phyloP scores from a whole-genome alignment of 2,113 vertebrate species.

The Zosterops japonicus region DNA sequence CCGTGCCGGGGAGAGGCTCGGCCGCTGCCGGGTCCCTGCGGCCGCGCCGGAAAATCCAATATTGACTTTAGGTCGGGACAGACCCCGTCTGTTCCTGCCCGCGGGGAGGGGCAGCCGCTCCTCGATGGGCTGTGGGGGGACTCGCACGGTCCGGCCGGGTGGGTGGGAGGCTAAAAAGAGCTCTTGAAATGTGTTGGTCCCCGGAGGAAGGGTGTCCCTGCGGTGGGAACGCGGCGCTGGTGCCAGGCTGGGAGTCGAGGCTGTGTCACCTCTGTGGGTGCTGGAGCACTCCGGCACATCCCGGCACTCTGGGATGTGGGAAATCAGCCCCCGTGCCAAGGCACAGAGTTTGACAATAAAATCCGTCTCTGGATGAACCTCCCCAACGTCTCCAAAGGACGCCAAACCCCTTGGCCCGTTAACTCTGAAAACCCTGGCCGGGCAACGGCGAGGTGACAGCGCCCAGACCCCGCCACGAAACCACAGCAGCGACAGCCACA shows the following conservation, averaged over 20 bases:
- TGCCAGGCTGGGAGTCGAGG: neutral
- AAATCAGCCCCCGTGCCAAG: neutral
- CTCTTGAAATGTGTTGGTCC: neutral
- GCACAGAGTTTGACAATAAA: neutral
- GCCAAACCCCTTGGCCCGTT: neutral
- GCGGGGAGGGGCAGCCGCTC: neutral
- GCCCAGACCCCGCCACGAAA: accelerated
- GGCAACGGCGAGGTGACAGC: accelerated
- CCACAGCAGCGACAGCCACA: neutral
- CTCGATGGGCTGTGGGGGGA: neutral
- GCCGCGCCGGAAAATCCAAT: constrained; percentile 62
- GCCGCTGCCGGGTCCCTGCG: neutral
- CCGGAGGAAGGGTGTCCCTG: neutral
- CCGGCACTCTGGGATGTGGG: accelerated
- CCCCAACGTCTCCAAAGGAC: accelerated
- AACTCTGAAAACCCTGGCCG: neutral
- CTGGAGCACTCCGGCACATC: neutral
- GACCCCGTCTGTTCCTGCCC: constrained; percentile 45
- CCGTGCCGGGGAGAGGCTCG: neutral
- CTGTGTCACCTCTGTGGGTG: accelerated
- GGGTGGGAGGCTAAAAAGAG: neutral
- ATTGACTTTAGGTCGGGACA: constrained; percentile 53
- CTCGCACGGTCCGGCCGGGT: accelerated
- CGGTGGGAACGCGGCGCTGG: accelerated
- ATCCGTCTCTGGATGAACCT: neutral